Percentiles rank a stretch among this genome's conserved stretches.
Evolutionary conservation across 2,797 vertebrate genomes (phyloP).

Genomic region (Triplophysa bombifrons): DNA sequence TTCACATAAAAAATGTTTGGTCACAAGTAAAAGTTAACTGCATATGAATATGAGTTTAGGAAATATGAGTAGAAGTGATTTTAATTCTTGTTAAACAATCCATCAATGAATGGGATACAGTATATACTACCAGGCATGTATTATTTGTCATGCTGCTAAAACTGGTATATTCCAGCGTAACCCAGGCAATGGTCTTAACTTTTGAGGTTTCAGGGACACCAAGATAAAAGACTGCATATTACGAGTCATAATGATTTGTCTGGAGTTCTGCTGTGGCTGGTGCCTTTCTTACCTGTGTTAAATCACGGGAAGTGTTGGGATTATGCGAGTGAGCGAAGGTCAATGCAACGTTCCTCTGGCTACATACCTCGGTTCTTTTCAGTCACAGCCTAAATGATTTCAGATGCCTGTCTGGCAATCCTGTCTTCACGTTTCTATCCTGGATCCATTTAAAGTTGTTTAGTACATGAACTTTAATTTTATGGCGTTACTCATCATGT

Average conservation of each 20-base stretch:
- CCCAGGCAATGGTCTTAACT: conserved; percentile 26
- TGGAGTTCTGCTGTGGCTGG: conserved; percentile 17
- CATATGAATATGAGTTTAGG: not conserved
- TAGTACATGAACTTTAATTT: conserved; percentile 14
- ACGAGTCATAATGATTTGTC: not conserved
- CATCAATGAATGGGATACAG: conserved; percentile 22
- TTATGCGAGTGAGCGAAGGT: conserved; percentile 31
- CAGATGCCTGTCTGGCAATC: conserved; percentile 42
- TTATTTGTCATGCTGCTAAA: conserved; percentile 30
- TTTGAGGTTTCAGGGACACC: conserved; percentile 27
- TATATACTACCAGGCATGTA: conserved; percentile 29
- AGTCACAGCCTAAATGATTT: conserved; percentile 38
- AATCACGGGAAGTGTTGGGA: conserved; percentile 27
- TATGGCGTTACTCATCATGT: not conserved
- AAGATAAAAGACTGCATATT: conserved; percentile 30
- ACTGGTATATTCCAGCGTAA: conserved; percentile 35
- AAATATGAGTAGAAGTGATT: conserved; percentile 12
- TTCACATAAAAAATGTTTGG: not conserved
- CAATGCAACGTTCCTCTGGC: conserved; percentile 30
- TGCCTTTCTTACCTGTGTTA: conserved; percentile 18
- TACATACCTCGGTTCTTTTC: conserved; percentile 37
- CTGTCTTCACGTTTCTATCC: conserved; percentile 20
- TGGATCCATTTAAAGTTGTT: conserved; percentile 18
- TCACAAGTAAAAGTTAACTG: not conserved
- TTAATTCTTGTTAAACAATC: conserved; percentile 19